A percentile compares a stretch with the other conserved stretches of the same genome.
Evolutionary conservation across 2,113 vertebrate genomes (phyloP).

Genomic region (Mionectes macconnelli): DNA sequence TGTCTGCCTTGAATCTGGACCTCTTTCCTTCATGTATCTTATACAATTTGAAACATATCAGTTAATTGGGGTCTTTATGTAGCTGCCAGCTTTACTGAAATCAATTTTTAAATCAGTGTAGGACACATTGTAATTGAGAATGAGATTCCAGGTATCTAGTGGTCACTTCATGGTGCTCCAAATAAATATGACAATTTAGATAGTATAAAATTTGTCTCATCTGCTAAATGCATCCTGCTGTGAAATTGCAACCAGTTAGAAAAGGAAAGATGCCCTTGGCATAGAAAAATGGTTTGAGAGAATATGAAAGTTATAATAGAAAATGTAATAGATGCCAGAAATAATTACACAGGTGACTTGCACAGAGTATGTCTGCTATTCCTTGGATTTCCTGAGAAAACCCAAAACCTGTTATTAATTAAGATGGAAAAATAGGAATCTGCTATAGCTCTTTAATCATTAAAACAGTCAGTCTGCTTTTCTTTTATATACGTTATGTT

Average conservation of each 20-base stretch:
- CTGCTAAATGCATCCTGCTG: constrained; percentile 56
- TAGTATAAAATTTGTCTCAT: constrained; percentile 30
- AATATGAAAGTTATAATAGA: constrained; percentile 44
- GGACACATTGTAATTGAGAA: neutral
- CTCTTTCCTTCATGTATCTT: neutral
- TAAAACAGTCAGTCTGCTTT: neutral
- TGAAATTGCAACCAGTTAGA: constrained; percentile 47
- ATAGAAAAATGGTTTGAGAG: constrained; percentile 19
- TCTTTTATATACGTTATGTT: neutral
- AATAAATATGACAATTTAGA: neutral
- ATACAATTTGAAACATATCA: neutral
- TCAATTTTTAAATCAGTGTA: constrained; percentile 6
- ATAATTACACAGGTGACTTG: constrained; percentile 66
- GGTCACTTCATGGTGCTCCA: constrained; percentile 15
- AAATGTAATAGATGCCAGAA: constrained; percentile 60
- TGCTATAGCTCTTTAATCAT: neutral
- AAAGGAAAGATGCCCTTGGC: constrained; percentile 41
- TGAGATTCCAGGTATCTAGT: constrained; percentile 12
- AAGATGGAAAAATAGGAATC: neutral
- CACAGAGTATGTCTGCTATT: neutral
- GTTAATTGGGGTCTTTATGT: constrained; percentile 32
- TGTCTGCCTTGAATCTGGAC: neutral
- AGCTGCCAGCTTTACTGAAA: constrained; percentile 1
- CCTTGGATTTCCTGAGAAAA: constrained; percentile 14
- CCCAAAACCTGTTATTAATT: constrained; percentile 5